A percentile compares a stretch with the other conserved stretches of the same genome.
phyloP scores from a whole-genome alignment of 2,888 invertebrate genomes.

The Cancer borealis region DNA sequence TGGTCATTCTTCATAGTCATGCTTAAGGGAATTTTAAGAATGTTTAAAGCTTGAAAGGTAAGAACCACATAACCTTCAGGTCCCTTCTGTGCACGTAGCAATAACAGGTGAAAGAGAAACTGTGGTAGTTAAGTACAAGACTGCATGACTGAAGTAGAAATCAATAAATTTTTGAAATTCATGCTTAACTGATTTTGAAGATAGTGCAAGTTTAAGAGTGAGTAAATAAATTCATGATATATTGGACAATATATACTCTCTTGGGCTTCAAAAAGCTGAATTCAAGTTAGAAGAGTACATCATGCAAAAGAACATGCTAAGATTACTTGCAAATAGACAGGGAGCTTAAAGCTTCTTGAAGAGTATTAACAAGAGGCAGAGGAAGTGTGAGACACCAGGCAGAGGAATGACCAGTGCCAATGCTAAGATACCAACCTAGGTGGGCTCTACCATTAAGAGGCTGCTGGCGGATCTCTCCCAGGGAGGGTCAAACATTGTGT shows the following conservation, averaged over 20 bases:
- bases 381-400: conserved; percentile 59
- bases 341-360: conserved; percentile 21
- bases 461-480: conserved; percentile 57
- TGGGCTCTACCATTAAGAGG: conserved; percentile 54
- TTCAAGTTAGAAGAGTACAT: conserved; percentile 50
- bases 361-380: conserved; percentile 45
- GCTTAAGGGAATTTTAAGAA: conserved; percentile 67
- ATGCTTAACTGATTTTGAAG: conserved; percentile 60
- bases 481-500: conserved; percentile 49
- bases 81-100: conserved; percentile 67
- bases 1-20: conserved; percentile 71
- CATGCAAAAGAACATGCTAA: conserved; percentile 68
- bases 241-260: conserved; percentile 29
- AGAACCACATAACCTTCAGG: conserved; percentile 62
- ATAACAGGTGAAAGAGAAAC: conserved; percentile 56
- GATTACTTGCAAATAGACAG: conserved; percentile 31
- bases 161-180: conserved; percentile 54
- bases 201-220: conserved; percentile 18
- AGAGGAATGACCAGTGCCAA: conserved; percentile 74
- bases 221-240: conserved; percentile 45
- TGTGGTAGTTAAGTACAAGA: conserved; percentile 45
- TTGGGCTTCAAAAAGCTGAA: conserved; percentile 27
- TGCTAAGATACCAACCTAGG: conserved; percentile 59
- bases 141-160: conserved; percentile 66
- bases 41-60: conserved; percentile 54